Evolutionary conservation across 2,797 vertebrate genomes (phyloP).

Genomic region (Phylloscopus collybita): DNA sequence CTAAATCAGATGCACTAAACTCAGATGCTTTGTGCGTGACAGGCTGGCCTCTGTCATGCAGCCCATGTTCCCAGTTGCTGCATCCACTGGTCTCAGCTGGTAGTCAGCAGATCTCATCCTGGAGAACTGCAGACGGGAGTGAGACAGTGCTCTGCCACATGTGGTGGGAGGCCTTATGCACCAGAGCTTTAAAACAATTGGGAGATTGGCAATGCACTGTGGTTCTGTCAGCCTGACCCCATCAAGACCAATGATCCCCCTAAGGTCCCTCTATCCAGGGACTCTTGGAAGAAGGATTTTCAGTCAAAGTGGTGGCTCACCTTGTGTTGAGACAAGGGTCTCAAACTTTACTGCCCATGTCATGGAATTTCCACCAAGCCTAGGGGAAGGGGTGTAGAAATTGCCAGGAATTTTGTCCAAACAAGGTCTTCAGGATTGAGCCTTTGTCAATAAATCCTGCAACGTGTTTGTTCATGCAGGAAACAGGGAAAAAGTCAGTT

Average conservation of each 20-base stretch:
- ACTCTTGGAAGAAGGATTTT: background rate
- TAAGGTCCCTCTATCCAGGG: background rate
- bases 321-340: background rate
- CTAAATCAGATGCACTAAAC: background rate
- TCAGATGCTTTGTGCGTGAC: background rate
- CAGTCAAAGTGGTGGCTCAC: background rate
- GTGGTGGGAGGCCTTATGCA: background rate
- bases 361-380: background rate
- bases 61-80: background rate
- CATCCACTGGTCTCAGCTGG: background rate
- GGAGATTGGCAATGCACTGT: background rate
- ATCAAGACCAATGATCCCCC: background rate
- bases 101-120: background rate
- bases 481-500: constrained; percentile 63
- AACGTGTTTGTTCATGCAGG: constrained; percentile 41
- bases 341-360: background rate
- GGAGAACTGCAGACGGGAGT: background rate
- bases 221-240: background rate
- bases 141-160: background rate
- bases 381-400: background rate
- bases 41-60: background rate
- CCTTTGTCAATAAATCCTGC: background rate
- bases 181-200: background rate
- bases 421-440: background rate
- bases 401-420: background rate